Evolutionary conservation across 2,797 vertebrate genomes (phyloP), one percentile per base, ranked within the genome.

Genomic region (Alauda arvensis): DNA sequence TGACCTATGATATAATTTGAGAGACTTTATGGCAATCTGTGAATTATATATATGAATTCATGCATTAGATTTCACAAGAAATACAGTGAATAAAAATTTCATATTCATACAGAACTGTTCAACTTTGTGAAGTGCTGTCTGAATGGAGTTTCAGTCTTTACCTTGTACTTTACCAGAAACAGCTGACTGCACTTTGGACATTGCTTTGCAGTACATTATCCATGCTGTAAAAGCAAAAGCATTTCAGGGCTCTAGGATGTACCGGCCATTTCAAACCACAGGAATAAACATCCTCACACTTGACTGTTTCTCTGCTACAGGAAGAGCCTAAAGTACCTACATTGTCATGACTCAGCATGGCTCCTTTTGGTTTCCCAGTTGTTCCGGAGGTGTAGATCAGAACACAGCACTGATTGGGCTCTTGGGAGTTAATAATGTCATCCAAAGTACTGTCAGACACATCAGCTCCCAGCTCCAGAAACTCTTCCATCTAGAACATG

Each of bases 321-420:
- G 25, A 51, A 21, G 7, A 81, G 13, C 13, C 45, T 63, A 2
- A 61, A 86, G 61, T 53, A 93, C 94, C 23, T 97, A 99, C 98
- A 25, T 98, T 99, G 94, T 99, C 98, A 43, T 99, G 98, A 79
- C 98, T 99, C 93, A 99, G 96, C 98, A 99, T 99, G 72, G 98
- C 98, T 83, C 98, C 98, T 95, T 99, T 99, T 2, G 98, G 98
- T 65, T 84, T 95, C 75, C 98, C 98, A 1, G 98, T 98, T 48
- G 98, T 99, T 83, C 98, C 98, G 0, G 98, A 98, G 0, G 98
- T 99, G 87, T 98, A 99, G 84, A 99, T 97, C 15, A 99, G 95
- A 3, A 95, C 95, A 8, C 98, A 99, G 93, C 98, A 98, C 34
- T 99, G 98, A 90, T 98, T 98, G 0, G 98, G 97, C 95, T 95